Conservation (phyloP, 2,888 invertebrate genomes). For the Byasa hedistus region DNA sequence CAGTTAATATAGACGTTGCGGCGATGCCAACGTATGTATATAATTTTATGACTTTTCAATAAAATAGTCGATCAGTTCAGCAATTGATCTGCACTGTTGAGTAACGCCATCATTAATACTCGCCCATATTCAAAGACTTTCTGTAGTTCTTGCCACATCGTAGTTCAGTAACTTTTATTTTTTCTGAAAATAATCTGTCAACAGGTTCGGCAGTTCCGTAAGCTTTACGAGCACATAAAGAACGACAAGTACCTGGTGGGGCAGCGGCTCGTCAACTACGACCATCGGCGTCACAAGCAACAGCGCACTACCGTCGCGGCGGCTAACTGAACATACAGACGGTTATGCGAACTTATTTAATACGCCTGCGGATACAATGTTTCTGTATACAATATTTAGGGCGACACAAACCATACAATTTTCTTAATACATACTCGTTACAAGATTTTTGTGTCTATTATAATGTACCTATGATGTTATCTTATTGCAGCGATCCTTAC, state of each 20-base stretch:
- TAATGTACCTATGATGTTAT: neutral
- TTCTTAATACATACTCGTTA: neutral
- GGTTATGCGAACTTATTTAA: conserved; percentile 1
- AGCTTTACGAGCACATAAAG: conserved; percentile 98
- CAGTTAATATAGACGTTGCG: too few species aligned
- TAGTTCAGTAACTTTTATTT: neutral
- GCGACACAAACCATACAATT: neutral
- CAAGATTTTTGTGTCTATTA: neutral
- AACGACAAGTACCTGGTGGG: conserved; percentile 99
- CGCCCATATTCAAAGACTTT: too few species aligned
- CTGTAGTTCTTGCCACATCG: too few species aligned
- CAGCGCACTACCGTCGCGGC: conserved; percentile 49
- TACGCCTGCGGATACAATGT: neutral
- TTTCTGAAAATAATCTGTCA: neutral
- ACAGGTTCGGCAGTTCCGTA: conserved; percentile 95
- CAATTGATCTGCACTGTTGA: too few species aligned
- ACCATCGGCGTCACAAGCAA: conserved; percentile 86
- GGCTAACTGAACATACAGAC: conserved; percentile 47
- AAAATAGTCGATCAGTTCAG: too few species aligned
- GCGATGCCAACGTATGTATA: too few species aligned
- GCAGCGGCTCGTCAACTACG: conserved; percentile 97
- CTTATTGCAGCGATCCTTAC: neutral
- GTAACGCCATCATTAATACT: too few species aligned
- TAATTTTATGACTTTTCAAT: too few species aligned
- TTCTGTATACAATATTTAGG: neutral